Conservation (phyloP, 1,140 invertebrate species). For the Acromyrmex charruanus region DNA sequence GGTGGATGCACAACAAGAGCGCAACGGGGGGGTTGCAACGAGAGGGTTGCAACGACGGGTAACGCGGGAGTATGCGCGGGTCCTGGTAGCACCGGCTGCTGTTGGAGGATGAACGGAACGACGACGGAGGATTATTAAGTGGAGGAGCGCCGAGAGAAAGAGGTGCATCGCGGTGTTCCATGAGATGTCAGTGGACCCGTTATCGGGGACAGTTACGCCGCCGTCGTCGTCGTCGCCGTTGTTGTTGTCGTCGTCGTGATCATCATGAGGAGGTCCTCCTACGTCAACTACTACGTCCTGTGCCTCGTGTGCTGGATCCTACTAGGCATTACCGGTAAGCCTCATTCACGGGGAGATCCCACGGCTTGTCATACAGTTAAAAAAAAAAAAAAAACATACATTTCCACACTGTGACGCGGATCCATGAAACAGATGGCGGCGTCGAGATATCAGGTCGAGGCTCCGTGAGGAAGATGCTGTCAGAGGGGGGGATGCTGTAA, state of each 20-base stretch:
- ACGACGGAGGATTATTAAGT: slow-evolving; percentile 56
- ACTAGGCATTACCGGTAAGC: slow-evolving; percentile 85
- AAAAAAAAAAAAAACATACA: background rate
- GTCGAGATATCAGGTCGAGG: slow-evolving; percentile 4
- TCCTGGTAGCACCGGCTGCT: slow-evolving; percentile 65
- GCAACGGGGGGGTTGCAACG: slow-evolving; percentile 39
- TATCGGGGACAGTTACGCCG: slow-evolving; percentile 68
- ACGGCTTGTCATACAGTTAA: background rate
- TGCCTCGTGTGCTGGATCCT: slow-evolving; percentile 86
- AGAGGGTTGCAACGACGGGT: slow-evolving; percentile 36
- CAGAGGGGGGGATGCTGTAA: slow-evolving; percentile 3
- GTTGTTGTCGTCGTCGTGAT: slow-evolving; percentile 75
- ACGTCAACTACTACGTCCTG: slow-evolving; percentile 86
- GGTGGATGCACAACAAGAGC: slow-evolving; percentile 33
- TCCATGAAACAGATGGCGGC: background rate
- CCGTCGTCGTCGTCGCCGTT: slow-evolving; percentile 58
- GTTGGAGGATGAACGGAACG: slow-evolving; percentile 68
- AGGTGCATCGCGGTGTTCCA: slow-evolving; percentile 49
- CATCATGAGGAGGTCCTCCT: slow-evolving; percentile 86
- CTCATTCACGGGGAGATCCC: background rate
- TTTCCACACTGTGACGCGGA: background rate
- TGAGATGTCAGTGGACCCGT: slow-evolving; percentile 81
- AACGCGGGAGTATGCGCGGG: slow-evolving; percentile 68
- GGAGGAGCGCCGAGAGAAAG: slow-evolving; percentile 15
- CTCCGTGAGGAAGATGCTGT: slow-evolving; percentile 11